Conservation (phyloP, 2,113 vertebrate species). For the Semicossyphus pulcher region DNA sequence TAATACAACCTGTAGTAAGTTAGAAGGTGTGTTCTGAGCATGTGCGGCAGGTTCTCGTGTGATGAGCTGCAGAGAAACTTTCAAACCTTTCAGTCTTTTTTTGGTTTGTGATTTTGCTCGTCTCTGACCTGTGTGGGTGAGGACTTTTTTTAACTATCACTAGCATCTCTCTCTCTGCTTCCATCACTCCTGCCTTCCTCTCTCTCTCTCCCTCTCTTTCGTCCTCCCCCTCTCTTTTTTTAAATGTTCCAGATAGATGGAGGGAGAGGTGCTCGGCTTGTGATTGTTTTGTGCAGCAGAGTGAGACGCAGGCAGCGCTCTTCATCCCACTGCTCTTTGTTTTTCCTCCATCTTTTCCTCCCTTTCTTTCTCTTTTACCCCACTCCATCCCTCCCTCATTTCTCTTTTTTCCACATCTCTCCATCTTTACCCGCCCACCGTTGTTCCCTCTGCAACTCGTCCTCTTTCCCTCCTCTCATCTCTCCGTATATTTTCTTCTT, state of each 20-base stretch:
- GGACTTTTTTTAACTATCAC: slow-evolving; percentile 46
- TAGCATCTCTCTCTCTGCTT: slow-evolving; percentile 30
- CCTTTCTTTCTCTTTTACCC: neutral
- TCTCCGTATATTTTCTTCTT: neutral
- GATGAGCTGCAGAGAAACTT: slow-evolving; percentile 13
- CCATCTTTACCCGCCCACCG: neutral
- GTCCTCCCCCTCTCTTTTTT: slow-evolving; percentile 46
- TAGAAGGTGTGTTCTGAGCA: too few relatives aligned
- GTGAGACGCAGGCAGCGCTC: slow-evolving; percentile 37
- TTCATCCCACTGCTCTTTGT: slow-evolving; percentile 35
- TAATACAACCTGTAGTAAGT: too few relatives aligned
- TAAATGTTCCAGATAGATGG: slow-evolving; percentile 9
- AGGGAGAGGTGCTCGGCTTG: slow-evolving; percentile 13
- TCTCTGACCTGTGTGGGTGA: slow-evolving; percentile 67
- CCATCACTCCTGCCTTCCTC: slow-evolving; percentile 14
- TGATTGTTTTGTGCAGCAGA: slow-evolving; percentile 69
- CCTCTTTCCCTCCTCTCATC: neutral
- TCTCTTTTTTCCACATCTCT: neutral
- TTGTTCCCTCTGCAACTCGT: neutral
- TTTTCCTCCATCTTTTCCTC: slow-evolving; percentile 4
- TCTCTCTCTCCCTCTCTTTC: slow-evolving; percentile 11
- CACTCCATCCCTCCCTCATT: neutral
- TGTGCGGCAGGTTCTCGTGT: too few relatives aligned
- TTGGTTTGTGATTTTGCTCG: neutral
- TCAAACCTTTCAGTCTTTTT: slow-evolving; percentile 2